Percentiles rank a stretch among this genome's conserved stretches.
These are phyloP conservation scores for Aphrocallistes beatrix DNA, from an alignment of 37 sponge, comb jelly and placozoan genomes.

Conservation along the genomic window DNA sequence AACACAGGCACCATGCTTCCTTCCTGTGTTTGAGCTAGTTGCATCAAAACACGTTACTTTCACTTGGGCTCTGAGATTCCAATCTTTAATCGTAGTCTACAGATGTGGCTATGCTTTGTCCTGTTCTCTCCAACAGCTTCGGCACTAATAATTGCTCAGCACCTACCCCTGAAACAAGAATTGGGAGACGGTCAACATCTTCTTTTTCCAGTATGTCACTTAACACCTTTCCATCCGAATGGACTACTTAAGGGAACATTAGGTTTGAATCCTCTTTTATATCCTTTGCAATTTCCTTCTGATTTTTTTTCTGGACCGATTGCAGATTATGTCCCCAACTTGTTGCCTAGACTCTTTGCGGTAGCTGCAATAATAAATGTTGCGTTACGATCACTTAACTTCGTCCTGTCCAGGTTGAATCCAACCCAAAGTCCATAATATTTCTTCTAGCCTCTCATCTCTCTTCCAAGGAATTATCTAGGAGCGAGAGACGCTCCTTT, in stretches of 20 bases:
- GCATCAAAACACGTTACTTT: not conserved
- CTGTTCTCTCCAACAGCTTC: not conserved
- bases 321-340: not conserved
- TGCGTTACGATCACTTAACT: conserved; percentile 13
- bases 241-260: not conserved
- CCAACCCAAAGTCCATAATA: conserved; percentile 3
- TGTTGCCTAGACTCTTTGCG: not conserved
- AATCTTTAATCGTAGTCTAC: not conserved
- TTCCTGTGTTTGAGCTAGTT: not conserved
- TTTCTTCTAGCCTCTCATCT: too few relatives aligned
- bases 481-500: too few relatives aligned
- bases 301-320: conserved; percentile 12
- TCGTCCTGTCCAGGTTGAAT: not conserved
- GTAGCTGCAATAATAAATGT: conserved; percentile 1
- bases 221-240: not conserved
- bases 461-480: too few relatives aligned
- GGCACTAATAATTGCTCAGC: conserved; percentile 2
- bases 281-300: not conserved
- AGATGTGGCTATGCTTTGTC: not conserved
- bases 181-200: not conserved
- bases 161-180: not conserved
- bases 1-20: not conserved
- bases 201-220: not conserved
- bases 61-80: not conserved
- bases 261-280: not conserved